Evolutionary conservation across 2,797 vertebrate species (phyloP).

Genomic region (Dryobates pubescens): DNA sequence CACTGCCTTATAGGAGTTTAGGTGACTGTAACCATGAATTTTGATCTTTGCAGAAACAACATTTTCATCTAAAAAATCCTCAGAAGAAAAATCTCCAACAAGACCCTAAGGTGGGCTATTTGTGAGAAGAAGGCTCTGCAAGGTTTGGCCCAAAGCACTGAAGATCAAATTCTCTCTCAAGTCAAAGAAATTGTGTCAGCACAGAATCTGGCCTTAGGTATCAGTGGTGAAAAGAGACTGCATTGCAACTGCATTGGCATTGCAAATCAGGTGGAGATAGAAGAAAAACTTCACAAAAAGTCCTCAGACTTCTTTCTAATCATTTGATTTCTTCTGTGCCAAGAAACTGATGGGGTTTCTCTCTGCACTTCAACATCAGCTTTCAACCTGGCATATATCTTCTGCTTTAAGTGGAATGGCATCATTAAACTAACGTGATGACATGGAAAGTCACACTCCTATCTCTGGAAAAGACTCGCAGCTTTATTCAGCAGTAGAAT

Average conservation of each 20-base stretch:
- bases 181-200: conserved; percentile 67
- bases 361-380: neutral
- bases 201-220: conserved; percentile 66
- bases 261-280: conserved; percentile 55
- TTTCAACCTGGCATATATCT: neutral
- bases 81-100: conserved; percentile 22
- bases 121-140: conserved; percentile 6
- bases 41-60: conserved; percentile 30
- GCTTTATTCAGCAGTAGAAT: neutral
- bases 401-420: neutral
- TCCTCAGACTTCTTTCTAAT: conserved; percentile 8
- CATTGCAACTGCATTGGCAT: conserved; percentile 50
- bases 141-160: conserved; percentile 46
- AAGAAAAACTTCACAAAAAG: conserved; percentile 28
- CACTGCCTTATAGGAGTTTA: neutral
- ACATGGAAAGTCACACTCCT: neutral
- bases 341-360: neutral
- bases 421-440: neutral
- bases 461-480: neutral
- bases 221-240: conserved; percentile 22
- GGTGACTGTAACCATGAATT: neutral
- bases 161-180: conserved; percentile 67
- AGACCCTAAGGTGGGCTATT: conserved; percentile 29
- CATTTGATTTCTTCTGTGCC: neutral
- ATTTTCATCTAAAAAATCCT: conserved; percentile 48